Percentiles rank a stretch among this genome's conserved stretches.
These are phyloP conservation scores for Cryptoblepharus egeriae DNA, from an alignment of 2,797 vertebrate genomes.

Conservation along the genomic window DNA sequence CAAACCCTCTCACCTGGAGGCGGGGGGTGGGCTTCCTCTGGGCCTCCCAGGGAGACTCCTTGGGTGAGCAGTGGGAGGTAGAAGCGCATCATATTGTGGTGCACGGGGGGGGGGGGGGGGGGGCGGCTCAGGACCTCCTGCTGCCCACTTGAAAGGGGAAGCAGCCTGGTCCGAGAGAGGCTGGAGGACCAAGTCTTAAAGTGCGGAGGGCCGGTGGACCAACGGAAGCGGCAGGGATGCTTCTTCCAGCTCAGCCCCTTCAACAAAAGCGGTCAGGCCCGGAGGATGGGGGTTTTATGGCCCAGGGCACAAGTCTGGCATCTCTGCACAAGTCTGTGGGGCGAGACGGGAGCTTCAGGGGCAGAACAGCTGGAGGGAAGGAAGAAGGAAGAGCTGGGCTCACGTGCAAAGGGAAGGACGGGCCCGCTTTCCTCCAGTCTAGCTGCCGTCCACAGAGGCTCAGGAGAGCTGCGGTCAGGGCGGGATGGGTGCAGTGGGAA, in stretches of 20 bases:
- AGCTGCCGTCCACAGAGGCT: neutral
- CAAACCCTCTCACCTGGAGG: neutral
- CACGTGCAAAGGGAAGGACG: too few species aligned
- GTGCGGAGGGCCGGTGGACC: neutral
- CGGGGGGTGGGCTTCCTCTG: neutral
- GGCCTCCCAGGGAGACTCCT: neutral
- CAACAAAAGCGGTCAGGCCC: neutral
- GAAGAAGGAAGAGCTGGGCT: neutral
- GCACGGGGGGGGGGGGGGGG: neutral
- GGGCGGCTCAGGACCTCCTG: neutral
- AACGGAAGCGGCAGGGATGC: neutral
- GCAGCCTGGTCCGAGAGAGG: neutral
- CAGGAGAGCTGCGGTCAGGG: too few species aligned
- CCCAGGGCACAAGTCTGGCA: neutral
- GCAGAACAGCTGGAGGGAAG: neutral
- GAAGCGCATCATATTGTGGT: neutral
- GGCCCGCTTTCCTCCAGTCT: too few species aligned
- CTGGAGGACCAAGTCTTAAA: constrained; percentile 15
- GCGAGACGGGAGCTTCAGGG: neutral
- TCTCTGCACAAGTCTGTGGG: neutral
- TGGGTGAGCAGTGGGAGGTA: neutral
- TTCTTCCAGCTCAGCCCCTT: neutral
- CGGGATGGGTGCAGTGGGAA: too few species aligned
- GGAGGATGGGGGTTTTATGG: fast-evolving
- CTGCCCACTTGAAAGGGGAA: too few species aligned